Evolutionary conservation across 2,113 vertebrate genomes (phyloP).

Genomic region (Micromys minutus): DNA sequence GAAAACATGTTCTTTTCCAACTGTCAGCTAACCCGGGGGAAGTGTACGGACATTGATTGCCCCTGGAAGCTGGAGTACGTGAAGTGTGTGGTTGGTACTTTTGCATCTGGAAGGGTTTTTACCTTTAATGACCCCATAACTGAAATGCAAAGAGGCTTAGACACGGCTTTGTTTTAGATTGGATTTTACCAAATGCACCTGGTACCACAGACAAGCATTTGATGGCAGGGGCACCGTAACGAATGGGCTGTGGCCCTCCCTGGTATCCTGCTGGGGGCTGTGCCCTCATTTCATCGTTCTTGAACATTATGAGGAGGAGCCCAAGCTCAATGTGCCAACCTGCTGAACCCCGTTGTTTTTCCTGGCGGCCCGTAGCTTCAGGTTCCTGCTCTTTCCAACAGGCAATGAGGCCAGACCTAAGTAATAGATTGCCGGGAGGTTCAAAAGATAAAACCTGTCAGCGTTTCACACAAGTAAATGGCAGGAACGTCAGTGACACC

Average conservation of each 20-base stretch:
- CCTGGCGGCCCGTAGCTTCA: not conserved
- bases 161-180: not conserved
- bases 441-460: not conserved
- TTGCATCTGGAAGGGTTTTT: not conserved
- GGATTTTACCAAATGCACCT: not conserved
- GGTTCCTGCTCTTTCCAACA: not conserved
- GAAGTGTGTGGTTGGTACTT: not conserved
- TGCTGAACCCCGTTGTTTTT: not conserved
- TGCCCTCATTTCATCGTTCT: accelerated
- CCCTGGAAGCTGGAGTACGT: not conserved
- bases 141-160: not conserved
- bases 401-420: no score
- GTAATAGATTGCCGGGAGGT: not conserved
- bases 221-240: not conserved
- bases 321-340: no score
- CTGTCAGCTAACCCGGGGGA: not conserved
- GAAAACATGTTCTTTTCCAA: not conserved
- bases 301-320: not conserved
- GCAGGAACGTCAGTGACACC: not conserved
- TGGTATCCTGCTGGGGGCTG: accelerated
- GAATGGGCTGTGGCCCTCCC: no score
- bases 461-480: not conserved
- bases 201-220: not conserved
- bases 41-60: not conserved
- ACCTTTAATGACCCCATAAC: not conserved